Percentiles rank a stretch among this genome's conserved stretches.
phyloP scores from a whole-genome alignment of 2,888 invertebrate species.

The Mimumesa dahlbomi region DNA sequence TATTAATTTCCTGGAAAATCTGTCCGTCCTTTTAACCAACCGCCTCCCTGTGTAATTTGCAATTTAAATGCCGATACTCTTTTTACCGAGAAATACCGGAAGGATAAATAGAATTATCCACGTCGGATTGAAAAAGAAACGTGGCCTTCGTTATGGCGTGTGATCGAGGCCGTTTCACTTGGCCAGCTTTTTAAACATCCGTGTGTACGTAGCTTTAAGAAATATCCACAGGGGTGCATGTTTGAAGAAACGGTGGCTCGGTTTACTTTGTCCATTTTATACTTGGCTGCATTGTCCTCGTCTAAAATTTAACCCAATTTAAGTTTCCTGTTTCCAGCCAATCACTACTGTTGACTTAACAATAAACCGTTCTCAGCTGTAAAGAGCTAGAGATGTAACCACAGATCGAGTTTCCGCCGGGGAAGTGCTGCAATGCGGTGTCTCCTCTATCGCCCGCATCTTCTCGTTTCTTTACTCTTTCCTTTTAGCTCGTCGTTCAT shows the following conservation, averaged over 20 bases:
- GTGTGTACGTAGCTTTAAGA: too few relatives aligned
- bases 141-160: not conserved
- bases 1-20: constrained; percentile 29
- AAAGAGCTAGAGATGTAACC: constrained; percentile 54
- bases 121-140: not conserved
- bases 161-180: too few relatives aligned
- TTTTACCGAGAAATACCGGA: not conserved
- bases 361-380: constrained; percentile 57
- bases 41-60: constrained; percentile 20
- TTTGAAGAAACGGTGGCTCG: not conserved
- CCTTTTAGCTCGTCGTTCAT: too few relatives aligned
- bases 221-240: too few relatives aligned
- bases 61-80: constrained; percentile 29
- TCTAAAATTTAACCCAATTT: constrained; percentile 66
- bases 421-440: constrained; percentile 62
- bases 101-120: not conserved
- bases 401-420: constrained; percentile 59
- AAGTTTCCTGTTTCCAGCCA: constrained; percentile 65
- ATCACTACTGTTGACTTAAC: constrained; percentile 65
- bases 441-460: too few relatives aligned
- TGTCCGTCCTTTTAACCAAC: too few relatives aligned
- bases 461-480: constrained; percentile 24
- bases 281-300: constrained; percentile 35
- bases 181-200: too few relatives aligned
- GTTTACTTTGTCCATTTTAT: constrained; percentile 13